phyloP scores from a whole-genome alignment of 2,113 vertebrate genomes.

The Calypte anna region DNA sequence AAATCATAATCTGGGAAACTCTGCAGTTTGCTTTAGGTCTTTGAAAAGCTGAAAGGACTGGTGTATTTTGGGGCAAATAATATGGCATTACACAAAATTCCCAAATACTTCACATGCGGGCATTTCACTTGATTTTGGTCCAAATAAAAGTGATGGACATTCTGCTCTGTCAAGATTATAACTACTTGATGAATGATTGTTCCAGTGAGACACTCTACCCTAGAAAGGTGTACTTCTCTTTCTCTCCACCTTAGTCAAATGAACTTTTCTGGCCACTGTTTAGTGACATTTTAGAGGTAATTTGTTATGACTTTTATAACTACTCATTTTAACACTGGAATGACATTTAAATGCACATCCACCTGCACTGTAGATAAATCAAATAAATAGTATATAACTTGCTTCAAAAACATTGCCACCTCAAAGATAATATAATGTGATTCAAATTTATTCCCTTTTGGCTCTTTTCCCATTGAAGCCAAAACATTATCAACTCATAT shows the following conservation, averaged over 20 bases:
- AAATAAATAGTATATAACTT: not conserved
- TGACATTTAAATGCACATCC: not conserved
- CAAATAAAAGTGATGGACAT: not conserved
- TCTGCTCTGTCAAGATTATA: not conserved
- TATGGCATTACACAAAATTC: not conserved
- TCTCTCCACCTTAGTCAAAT: not conserved
- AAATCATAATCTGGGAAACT: not conserved
- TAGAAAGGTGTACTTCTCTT: not conserved
- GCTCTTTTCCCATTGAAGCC: not conserved
- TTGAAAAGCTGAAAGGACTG: not conserved
- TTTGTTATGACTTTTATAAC: not conserved
- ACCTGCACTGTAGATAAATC: not conserved
- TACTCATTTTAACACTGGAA: not conserved
- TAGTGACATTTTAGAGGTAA: not conserved
- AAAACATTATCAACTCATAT: not conserved
- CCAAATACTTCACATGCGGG: not conserved
- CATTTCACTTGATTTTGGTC: not conserved
- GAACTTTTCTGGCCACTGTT: not conserved
- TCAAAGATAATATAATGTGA: slow-evolving; percentile 13
- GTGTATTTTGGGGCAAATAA: not conserved
- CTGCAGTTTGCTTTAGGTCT: not conserved
- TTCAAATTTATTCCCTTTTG: slow-evolving; percentile 17
- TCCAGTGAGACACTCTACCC: not conserved
- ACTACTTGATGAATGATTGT: not conserved
- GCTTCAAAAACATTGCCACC: not conserved